Evolutionary conservation across 2,888 invertebrate genomes (phyloP).

Genomic region (Trachelus troglodyta): DNA sequence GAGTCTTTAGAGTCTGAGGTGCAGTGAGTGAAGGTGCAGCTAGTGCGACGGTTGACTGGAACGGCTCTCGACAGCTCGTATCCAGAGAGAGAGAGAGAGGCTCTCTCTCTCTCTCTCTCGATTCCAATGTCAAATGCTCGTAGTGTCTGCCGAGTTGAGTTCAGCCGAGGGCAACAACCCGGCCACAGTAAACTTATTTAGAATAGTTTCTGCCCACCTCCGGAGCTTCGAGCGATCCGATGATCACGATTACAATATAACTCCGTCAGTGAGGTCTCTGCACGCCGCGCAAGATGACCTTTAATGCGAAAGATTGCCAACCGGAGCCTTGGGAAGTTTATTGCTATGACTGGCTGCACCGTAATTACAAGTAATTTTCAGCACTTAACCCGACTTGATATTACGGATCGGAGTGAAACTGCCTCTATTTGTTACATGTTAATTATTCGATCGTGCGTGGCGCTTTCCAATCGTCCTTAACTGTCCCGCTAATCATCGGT

Average conservation of each 20-base stretch:
- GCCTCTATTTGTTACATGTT: not conserved
- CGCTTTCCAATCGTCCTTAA: not conserved
- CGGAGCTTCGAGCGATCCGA: slow-evolving; percentile 33
- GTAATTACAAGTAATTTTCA: slow-evolving; percentile 8
- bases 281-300: slow-evolving; percentile 1
- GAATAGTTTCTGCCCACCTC: slow-evolving; percentile 52
- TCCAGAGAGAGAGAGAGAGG: not conserved
- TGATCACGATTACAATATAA: slow-evolving; percentile 40
- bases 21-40: not conserved
- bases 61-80: not conserved
- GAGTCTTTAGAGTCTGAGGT: not conserved
- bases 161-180: slow-evolving; percentile 63
- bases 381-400: not conserved
- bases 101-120: not conserved
- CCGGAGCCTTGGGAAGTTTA: slow-evolving; percentile 1
- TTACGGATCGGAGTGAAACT: slow-evolving; percentile 1
- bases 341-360: not conserved
- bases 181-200: slow-evolving; percentile 57
- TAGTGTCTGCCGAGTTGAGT: slow-evolving; percentile 27
- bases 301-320: slow-evolving; percentile 5
- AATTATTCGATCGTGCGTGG: not conserved
- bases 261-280: slow-evolving; percentile 2
- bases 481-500: not conserved
- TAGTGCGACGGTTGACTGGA: not conserved
- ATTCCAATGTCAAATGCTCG: slow-evolving; percentile 3